Evolutionary conservation across 2,888 invertebrate genomes (phyloP).

Genomic region (Himalopsyche anomala): DNA sequence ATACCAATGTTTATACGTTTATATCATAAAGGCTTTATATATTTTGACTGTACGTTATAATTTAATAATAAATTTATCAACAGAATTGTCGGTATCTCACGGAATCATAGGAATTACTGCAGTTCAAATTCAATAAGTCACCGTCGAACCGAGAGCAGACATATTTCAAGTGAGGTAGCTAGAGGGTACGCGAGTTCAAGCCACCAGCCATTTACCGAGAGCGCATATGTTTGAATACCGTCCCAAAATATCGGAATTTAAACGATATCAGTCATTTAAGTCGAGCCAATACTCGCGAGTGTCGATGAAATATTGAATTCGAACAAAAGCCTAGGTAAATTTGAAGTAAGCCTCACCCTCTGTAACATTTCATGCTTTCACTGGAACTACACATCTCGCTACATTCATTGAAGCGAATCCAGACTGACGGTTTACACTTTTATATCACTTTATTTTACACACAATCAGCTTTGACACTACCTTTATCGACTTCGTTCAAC

Average conservation of each 20-base stretch:
- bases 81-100: neutral
- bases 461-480: slow-evolving; percentile 50
- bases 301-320: slow-evolving; percentile 62
- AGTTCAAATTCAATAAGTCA: slow-evolving; percentile 60
- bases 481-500: slow-evolving; percentile 44
- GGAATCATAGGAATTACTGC: neutral
- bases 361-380: slow-evolving; percentile 63
- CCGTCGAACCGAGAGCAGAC: slow-evolving; percentile 60
- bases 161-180: slow-evolving; percentile 62
- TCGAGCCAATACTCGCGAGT: slow-evolving; percentile 47
- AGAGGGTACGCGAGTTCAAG: slow-evolving; percentile 52
- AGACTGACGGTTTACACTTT: slow-evolving; percentile 54
- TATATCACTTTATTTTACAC: slow-evolving; percentile 56
- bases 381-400: slow-evolving; percentile 61
- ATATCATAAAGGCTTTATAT: neutral
- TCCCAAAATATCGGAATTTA: slow-evolving; percentile 39
- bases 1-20: slow-evolving; percentile 33
- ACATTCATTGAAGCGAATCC: slow-evolving; percentile 59
- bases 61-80: slow-evolving; percentile 33
- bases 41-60: slow-evolving; percentile 2
- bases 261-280: slow-evolving; percentile 2
- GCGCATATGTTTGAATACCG: slow-evolving; percentile 62
- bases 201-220: slow-evolving; percentile 59
- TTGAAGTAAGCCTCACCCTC: slow-evolving; percentile 61
- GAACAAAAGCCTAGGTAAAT: slow-evolving; percentile 53